Conservation (phyloP, 2,113 vertebrate genomes). For the Nycticorax nycticorax region DNA sequence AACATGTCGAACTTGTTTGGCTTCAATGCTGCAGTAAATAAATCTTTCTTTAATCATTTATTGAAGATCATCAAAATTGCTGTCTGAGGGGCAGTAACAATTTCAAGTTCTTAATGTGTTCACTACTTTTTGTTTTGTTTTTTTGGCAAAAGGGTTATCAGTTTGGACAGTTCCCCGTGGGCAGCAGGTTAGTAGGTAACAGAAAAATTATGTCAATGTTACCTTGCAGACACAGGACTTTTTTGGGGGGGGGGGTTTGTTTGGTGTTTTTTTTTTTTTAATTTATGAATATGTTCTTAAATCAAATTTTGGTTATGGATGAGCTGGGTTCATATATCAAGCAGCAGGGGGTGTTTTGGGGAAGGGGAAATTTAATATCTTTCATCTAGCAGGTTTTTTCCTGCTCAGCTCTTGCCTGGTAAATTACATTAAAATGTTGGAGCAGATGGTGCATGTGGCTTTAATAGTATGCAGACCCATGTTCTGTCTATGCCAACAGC, state of each 20-base stretch:
- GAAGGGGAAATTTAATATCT: slow-evolving; percentile 42
- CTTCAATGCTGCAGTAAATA: not conserved
- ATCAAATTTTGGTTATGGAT: slow-evolving; percentile 26
- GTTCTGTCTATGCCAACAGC: slow-evolving; percentile 29
- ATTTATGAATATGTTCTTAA: slow-evolving; percentile 8
- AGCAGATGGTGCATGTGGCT: slow-evolving; percentile 62
- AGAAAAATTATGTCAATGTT: not conserved
- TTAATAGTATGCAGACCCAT: slow-evolving; percentile 8
- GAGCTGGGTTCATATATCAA: slow-evolving; percentile 53
- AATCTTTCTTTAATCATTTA: not conserved
- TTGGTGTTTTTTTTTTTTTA: not conserved
- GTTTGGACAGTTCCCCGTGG: not conserved
- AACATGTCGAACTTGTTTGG: not conserved
- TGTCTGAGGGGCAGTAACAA: not conserved
- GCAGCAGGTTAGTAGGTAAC: not conserved
- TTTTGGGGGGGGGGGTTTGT: not conserved
- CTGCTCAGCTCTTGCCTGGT: slow-evolving; percentile 22
- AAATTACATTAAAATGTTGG: slow-evolving; percentile 49
- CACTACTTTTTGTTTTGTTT: not conserved
- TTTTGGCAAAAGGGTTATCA: not conserved
- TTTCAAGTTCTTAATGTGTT: not conserved
- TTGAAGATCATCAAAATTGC: not conserved
- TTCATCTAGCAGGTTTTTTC: not conserved
- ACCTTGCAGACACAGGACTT: not conserved
- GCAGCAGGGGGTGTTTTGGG: not conserved